Evolutionary conservation across 2,113 vertebrate species (phyloP), one percentile per base, ranked within the genome.

Genomic region (Isichthys henryi): DNA sequence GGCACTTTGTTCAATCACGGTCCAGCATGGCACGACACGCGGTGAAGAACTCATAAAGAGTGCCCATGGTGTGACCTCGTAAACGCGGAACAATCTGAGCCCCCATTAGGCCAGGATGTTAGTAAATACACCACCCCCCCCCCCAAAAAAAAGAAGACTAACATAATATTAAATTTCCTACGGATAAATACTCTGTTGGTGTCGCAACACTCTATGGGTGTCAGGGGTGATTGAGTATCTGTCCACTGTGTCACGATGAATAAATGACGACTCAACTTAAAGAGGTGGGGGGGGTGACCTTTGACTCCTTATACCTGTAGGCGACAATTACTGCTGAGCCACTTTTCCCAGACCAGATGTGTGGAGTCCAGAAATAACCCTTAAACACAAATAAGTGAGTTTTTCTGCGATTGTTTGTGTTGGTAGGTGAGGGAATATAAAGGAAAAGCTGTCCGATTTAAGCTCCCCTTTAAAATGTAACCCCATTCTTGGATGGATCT

Each of bases 151-250:
- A 27, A 86, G 97, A 97, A 97, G 98, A 97, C 96, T 97, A 97
- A 97, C 97, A 97, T 94, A 94, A 96, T 97, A 97, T 98, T 98
- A 97, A 97, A 97, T 97, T 95, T 95, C 93, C 95, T 95, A 90
- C 93, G 94, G 95, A 98, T 98, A 97, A 98, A 48, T 98, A 99
- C 98, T 98, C 98, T 97, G 97, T 98, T 99, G 97, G 98, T 97
- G 96, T 96, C 96, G 93, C 95, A 91, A 94, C 90, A 95, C 97
- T 96, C 96, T 97, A 97, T 97, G 97, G 98, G 97, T 93, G 96
- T 97, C 97, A 97, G 96, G 95, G 95, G 96, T 98, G 97, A 99
- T 99, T 98, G 98, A 98, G 98, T 97, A 97, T 97, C 96, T 96
- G 94, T 95, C 94, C 94, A 95, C 95, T 94, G 93, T 92, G 95